These are phyloP conservation scores for Drosophila leontia DNA, from an alignment of 1,140 invertebrate genomes.

Conservation along the genomic window DNA sequence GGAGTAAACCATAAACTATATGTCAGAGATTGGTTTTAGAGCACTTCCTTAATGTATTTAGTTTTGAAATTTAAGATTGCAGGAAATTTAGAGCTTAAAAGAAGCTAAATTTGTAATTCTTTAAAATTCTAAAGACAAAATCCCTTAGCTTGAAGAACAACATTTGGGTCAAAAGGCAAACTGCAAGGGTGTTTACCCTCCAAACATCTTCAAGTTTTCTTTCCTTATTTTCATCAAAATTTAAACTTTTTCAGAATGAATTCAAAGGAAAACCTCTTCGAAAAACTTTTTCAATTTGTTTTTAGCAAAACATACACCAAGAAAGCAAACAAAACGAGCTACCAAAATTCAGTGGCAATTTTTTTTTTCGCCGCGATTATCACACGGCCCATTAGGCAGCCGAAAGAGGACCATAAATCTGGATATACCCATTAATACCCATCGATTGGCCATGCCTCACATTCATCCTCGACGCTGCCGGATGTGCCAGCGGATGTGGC, in stretches of 20 bases:
- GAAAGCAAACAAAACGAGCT: not conserved
- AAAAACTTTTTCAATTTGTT: not conserved
- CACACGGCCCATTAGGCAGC: slow-evolving; percentile 6
- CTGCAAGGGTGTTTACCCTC: not conserved
- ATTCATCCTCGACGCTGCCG: slow-evolving; percentile 19
- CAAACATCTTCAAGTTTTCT: not conserved
- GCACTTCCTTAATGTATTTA: not conserved
- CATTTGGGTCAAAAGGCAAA: not conserved
- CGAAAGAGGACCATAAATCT: slow-evolving; percentile 26
- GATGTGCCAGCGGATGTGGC: slow-evolving; percentile 63
- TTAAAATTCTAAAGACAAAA: not conserved
- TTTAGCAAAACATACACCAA: not conserved
- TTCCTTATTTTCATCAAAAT: not conserved
- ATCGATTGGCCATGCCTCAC: not conserved
- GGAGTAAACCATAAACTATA: too few species aligned
- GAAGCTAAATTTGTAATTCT: not conserved
- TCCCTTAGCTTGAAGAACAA: not conserved
- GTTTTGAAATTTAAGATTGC: not conserved
- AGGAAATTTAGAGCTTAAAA: not conserved
- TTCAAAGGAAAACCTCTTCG: not conserved
- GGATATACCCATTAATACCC: slow-evolving; percentile 31
- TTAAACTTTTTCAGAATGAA: not conserved
- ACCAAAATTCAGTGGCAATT: not conserved
- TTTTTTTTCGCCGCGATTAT: slow-evolving; percentile 7
- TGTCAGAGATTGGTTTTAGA: not conserved